These are phyloP conservation scores for Hylyphantes graminicola DNA, from an alignment of 1,140 invertebrate genomes.

Conservation along the genomic window DNA sequence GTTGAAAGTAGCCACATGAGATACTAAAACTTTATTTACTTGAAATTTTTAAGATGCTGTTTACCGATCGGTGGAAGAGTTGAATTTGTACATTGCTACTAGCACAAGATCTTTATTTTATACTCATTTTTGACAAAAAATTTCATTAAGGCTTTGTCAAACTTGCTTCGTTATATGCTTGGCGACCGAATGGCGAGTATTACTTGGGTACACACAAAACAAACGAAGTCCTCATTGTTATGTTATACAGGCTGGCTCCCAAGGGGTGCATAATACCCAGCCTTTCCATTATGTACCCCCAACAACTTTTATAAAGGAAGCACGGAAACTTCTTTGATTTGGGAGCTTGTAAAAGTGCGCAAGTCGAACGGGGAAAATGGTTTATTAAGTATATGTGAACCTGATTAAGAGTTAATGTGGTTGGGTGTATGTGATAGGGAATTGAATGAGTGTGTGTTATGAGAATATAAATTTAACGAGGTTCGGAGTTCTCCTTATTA, in stretches of 20 bases:
- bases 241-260: conserved; percentile 10
- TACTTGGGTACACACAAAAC: conserved; percentile 20
- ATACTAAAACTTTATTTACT: no score
- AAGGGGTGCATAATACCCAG: conserved; percentile 31
- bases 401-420: no score
- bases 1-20: no score
- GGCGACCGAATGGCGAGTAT: not conserved
- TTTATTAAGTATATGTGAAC: not conserved
- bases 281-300: conserved; percentile 15
- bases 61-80: no score
- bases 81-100: no score
- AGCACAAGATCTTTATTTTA: no score
- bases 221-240: conserved; percentile 39
- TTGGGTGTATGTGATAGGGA: no score
- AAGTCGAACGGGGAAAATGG: not conserved
- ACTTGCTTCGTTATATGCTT: no score
- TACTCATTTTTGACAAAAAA: no score
- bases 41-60: no score
- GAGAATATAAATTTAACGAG: not conserved
- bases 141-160: no score
- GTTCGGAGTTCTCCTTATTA: not conserved
- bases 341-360: not conserved
- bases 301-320: not conserved
- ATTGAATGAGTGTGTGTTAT: not conserved
- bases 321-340: not conserved